These are phyloP conservation scores for Drosophila cracens DNA, from an alignment of 2,888 invertebrate species.

Conservation along the genomic window DNA sequence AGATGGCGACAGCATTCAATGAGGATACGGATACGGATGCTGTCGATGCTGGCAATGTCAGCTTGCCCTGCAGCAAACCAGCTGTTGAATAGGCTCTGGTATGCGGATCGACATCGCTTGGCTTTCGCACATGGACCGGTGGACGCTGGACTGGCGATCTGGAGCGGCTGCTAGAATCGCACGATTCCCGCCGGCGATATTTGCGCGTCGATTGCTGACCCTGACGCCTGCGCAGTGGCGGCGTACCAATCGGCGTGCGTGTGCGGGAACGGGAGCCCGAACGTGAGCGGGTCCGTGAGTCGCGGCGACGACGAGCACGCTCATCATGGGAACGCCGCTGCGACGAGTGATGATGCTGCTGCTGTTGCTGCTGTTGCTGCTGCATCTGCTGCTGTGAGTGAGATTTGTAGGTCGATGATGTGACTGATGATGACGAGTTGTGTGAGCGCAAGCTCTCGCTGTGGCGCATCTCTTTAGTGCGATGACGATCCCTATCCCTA, in stretches of 20 bases:
- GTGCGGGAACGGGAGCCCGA: slow-evolving; percentile 64
- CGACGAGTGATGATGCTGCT: slow-evolving; percentile 6
- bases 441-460: slow-evolving; percentile 49
- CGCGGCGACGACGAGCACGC: slow-evolving; percentile 55
- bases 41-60: slow-evolving; percentile 3
- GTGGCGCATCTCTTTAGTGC: slow-evolving; percentile 52
- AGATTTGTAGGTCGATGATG: slow-evolving; percentile 50
- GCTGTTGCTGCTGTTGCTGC: slow-evolving; percentile 7
- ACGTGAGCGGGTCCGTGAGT: slow-evolving; percentile 61
- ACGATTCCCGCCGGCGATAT: slow-evolving; percentile 51
- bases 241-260: slow-evolving; percentile 46
- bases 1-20: slow-evolving; percentile 20
- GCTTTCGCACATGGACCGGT: slow-evolving; percentile 15
- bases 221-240: slow-evolving; percentile 14
- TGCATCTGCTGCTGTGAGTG: slow-evolving; percentile 36
- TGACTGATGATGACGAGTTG: slow-evolving; percentile 38
- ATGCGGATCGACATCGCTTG: slow-evolving; percentile 28
- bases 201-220: slow-evolving; percentile 48
- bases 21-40: slow-evolving; percentile 16
- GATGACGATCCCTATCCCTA: slow-evolving; percentile 35
- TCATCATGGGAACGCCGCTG: slow-evolving; percentile 68
- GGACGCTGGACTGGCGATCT: slow-evolving; percentile 44
- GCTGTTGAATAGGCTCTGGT: slow-evolving; percentile 8
- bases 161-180: slow-evolving; percentile 68
- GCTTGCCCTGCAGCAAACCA: slow-evolving; percentile 22